Percentiles rank a stretch among this genome's conserved stretches.
These are phyloP conservation scores for Epinotia nisella DNA, from an alignment of 2,888 invertebrate species.

Conservation along the genomic window DNA sequence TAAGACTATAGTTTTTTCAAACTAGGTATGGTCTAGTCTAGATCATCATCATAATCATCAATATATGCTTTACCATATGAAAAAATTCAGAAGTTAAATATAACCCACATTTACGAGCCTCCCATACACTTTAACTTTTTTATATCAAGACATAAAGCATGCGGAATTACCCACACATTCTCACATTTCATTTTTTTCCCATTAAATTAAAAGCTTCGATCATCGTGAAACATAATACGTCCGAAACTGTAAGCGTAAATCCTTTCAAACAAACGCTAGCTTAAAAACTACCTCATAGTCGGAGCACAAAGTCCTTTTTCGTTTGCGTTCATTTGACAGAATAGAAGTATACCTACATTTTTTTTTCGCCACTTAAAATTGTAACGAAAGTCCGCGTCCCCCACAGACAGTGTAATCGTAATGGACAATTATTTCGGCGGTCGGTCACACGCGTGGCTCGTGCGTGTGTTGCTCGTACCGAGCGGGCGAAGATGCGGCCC, in stretches of 20 bases:
- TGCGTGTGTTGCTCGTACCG: constrained; percentile 64
- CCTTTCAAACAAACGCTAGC: too few relatives aligned
- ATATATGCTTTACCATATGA: not conserved
- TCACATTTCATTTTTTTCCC: not conserved
- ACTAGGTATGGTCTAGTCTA: too few relatives aligned
- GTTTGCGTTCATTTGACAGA: too few relatives aligned
- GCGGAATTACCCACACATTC: constrained; percentile 11
- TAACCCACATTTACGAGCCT: not conserved
- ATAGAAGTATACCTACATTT: not conserved
- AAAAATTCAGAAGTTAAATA: not conserved
- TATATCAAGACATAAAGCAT: constrained; percentile 5
- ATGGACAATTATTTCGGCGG: constrained; percentile 84
- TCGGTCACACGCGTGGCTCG: constrained; percentile 82
- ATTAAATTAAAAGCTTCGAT: constrained; percentile 23
- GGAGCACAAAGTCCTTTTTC: too few relatives aligned
- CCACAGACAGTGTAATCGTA: constrained; percentile 63
- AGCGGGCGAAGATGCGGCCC: constrained; percentile 36
- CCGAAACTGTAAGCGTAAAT: too few relatives aligned
- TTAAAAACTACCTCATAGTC: too few relatives aligned
- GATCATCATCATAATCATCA: too few relatives aligned
- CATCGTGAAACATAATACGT: constrained; percentile 25
- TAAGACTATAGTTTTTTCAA: too few relatives aligned
- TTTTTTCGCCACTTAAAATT: constrained; percentile 43
- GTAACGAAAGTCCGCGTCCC: constrained; percentile 44
- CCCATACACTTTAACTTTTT: constrained; percentile 14